Evolutionary conservation across 2,797 vertebrate species (phyloP), one percentile per base, ranked within the genome.

Genomic region (Miichthys miiuy): DNA sequence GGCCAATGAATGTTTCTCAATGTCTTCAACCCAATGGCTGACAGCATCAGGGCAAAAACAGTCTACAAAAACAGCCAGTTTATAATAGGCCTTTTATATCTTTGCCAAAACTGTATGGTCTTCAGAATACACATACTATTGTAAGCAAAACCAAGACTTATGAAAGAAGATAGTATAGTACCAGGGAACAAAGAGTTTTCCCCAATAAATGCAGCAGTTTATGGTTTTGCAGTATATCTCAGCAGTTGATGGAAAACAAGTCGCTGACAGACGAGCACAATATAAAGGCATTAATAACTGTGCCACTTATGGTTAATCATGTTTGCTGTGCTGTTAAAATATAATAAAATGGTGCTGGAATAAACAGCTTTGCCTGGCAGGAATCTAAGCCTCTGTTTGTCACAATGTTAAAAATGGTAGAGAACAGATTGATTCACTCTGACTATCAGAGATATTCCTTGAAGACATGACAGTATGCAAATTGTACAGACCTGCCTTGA

Each of bases 1-100:
- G 87, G 85, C 82, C 76, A 87, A 68, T 85, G 83, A 86, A 87
- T 91, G 88, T 90, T 87, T 87, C 82, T 89, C 82, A 91, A 56
- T 88, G 87, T 82, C 82, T 87, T 87, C 84, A 70, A 90, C 72
- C 77, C 81, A 84, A 74, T 79, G 85, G 86, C 88, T 81, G 85
- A 85, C 75, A 88, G 75, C 79, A 65, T 77, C 72, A 75, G 74
- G 62, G 54, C 57, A 84, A 84, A 85, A 87, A 68, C 47, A 16
- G 60, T 77, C 57, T 38, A 79, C 56, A 71, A 87, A 91, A 89
- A 89, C 87, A 87, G 67, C 16, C 83, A 68, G 77, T 85, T 84
- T 81, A 86, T 89, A 88, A 87, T 71, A 68, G 72, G 67, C 51
- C 79, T 85, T 90, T 86, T 81, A 90, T 85, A 79, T 88, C 50